Base-by-base conservation (phyloP, 2,888 invertebrate species). In the Tethea ocularis region DNA sequence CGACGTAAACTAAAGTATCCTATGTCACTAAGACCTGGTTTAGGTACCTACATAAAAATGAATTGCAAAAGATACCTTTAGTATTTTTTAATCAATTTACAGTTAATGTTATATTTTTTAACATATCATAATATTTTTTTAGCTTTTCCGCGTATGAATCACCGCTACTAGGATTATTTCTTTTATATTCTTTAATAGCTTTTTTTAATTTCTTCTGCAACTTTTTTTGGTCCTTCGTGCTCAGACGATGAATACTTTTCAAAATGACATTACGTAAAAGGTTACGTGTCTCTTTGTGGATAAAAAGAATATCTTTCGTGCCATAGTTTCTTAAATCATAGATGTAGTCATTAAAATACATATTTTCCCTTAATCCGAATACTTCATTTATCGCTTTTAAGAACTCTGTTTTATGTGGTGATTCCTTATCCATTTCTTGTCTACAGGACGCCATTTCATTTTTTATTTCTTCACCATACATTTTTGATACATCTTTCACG, bases 271-370 rank as follows among this genome's bases (percentile, higher is more conserved):
- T 41, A 24, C 62, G 58, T 2, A 82, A 24, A 11, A 83, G 8
- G 52, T 67, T 75, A 0, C 56, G 57, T 4, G 79, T 77, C 61
- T 77, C 71, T 1, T 67, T 58, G 7, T 62, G 11, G 3, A 82
- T 67, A 0, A 36, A 54, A 0, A 61, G 22, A 29, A 72, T 75
- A 23, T 69, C 61, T 15, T 62, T 61, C 15, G 66, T 68, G 0
- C 72, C 77, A 23, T 66, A 78, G 52, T 77, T 69, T 33, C 56
- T 56, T 10, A 84, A 54, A 56, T 73, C 72, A 7, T 67, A 46
- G 33, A 87, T 62, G 56, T 89, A 90, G 61, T 88, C 83, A 0
- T 75, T 68, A 26, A 90, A 88, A 0, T 62, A 22, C 15, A 73
- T 52, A 10, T 71, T 73, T 60, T 90, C 77, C 58, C 65, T 64